Percentiles rank a stretch among this genome's conserved stretches.
phyloP scores from a whole-genome alignment of 2,113 vertebrate genomes.

The Salminus brasiliensis region DNA sequence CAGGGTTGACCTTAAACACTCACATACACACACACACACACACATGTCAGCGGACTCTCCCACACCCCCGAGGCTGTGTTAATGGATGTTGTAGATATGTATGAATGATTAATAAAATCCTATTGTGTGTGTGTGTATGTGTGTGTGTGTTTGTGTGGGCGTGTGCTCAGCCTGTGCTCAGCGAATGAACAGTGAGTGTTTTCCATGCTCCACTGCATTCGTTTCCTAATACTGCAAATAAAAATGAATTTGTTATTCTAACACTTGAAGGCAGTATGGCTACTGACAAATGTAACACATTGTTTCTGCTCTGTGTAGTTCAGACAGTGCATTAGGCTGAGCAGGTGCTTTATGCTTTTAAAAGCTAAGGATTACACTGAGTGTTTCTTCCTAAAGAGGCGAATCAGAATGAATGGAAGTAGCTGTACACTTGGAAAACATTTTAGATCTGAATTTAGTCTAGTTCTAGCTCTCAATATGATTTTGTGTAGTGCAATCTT shows the following conservation, averaged over 20 bases:
- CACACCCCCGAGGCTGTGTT: slow-evolving; percentile 46
- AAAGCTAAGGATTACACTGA: slow-evolving; percentile 4
- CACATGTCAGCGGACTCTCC: slow-evolving; percentile 53
- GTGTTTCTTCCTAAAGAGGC: slow-evolving; percentile 45
- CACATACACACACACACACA: slow-evolving; percentile 26
- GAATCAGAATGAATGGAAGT: neutral
- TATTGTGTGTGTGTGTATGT: slow-evolving; percentile 19
- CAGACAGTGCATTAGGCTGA: slow-evolving; percentile 23
- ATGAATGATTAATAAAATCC: slow-evolving; percentile 53
- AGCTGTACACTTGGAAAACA: neutral
- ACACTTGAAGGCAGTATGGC: slow-evolving; percentile 25
- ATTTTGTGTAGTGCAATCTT: too few relatives aligned
- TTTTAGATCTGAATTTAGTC: neutral
- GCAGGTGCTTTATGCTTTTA: slow-evolving; percentile 8
- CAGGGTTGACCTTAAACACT: slow-evolving; percentile 46
- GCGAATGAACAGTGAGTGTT: slow-evolving; percentile 26
- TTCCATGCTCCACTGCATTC: slow-evolving; percentile 22
- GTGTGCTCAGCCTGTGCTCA: neutral
- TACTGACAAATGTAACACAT: slow-evolving; percentile 11
- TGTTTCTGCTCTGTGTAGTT: slow-evolving; percentile 34
- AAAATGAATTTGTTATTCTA: slow-evolving; percentile 35
- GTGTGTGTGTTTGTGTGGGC: slow-evolving; percentile 25
- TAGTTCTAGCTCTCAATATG: neutral
- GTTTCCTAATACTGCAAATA: slow-evolving; percentile 20
- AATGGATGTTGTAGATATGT: slow-evolving; percentile 37